These are phyloP conservation scores for Arbacia lixula DNA, from an alignment of 53 echinoderm and acorn worm species.

Conservation along the genomic window DNA sequence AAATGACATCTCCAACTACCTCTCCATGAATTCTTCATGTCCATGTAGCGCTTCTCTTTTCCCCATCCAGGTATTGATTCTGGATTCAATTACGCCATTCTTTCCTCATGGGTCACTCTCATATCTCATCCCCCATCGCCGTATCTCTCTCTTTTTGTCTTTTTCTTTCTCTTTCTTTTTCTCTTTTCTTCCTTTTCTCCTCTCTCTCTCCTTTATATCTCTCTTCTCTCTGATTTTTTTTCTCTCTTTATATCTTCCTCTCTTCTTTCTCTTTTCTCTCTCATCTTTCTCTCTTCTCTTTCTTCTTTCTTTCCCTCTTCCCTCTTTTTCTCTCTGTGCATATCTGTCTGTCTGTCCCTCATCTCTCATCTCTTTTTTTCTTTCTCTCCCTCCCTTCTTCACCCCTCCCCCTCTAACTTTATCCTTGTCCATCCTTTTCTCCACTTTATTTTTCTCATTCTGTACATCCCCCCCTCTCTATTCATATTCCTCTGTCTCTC, in stretches of 20 bases:
- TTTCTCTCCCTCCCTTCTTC: neutral
- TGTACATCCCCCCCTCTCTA: neutral
- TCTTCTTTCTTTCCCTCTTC: neutral
- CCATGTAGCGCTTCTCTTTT: neutral
- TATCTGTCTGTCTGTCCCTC: neutral
- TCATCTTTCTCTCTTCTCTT: neutral
- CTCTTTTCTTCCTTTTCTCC: neutral
- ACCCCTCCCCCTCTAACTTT: neutral
- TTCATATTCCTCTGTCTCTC: neutral
- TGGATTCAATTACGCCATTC: neutral
- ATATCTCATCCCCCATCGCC: neutral
- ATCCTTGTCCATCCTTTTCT: neutral
- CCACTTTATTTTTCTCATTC: neutral
- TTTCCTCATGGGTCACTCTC: neutral
- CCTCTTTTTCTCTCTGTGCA: neutral
- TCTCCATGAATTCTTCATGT: slow-evolving; percentile 10
- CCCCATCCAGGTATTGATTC: slow-evolving; percentile 11
- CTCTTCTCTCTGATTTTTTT: neutral
- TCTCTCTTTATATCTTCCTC: neutral
- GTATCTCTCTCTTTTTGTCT: neutral
- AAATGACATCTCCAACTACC: slow-evolving; percentile 19
- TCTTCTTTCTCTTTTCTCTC: neutral
- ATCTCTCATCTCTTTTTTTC: neutral
- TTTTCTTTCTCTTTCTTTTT: neutral
- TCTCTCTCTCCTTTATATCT: neutral